Conservation (phyloP, 1,140 invertebrate genomes). For the Drosophila paulistorum region DNA sequence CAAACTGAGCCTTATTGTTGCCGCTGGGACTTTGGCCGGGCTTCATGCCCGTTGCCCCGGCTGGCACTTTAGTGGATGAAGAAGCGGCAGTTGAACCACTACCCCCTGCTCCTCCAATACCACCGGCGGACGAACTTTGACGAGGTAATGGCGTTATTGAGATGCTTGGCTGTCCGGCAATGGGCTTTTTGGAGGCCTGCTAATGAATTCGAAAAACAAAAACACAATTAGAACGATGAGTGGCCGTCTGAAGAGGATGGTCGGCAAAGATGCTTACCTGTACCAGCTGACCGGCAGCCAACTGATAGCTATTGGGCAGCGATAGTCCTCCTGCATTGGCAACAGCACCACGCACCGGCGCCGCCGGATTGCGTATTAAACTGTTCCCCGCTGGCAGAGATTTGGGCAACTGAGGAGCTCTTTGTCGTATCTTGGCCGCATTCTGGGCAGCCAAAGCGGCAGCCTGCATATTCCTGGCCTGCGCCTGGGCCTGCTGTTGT, state of each 20-base stretch:
- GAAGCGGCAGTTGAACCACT: constrained; percentile 36
- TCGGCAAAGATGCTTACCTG: constrained; percentile 44
- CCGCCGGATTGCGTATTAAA: constrained; percentile 59
- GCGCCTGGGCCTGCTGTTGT: constrained; percentile 71
- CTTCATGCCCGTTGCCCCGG: constrained; percentile 83
- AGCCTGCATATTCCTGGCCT: constrained; percentile 77
- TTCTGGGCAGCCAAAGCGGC: constrained; percentile 77
- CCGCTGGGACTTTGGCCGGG: constrained; percentile 81
- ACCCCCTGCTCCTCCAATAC: constrained; percentile 30
- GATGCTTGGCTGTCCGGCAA: constrained; percentile 91
- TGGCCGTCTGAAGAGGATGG: too few species aligned
- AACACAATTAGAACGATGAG: too few species aligned
- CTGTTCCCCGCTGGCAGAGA: constrained; percentile 45
- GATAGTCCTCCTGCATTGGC: constrained; percentile 55
- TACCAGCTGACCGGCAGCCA: constrained; percentile 76
- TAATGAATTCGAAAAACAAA: constrained; percentile 3
- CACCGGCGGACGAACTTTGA: constrained; percentile 83
- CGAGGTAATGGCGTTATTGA: constrained; percentile 94
- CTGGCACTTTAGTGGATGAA: constrained; percentile 83
- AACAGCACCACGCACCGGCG: constrained; percentile 55
- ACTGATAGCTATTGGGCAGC: constrained; percentile 78
- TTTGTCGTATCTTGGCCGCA: constrained; percentile 74
- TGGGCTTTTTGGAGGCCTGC: constrained; percentile 81
- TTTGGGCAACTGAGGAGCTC: constrained; percentile 63
- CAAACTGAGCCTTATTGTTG: constrained; percentile 90